Conservation (phyloP, 2,113 vertebrate genomes). For the Plecotus auritus region DNA sequence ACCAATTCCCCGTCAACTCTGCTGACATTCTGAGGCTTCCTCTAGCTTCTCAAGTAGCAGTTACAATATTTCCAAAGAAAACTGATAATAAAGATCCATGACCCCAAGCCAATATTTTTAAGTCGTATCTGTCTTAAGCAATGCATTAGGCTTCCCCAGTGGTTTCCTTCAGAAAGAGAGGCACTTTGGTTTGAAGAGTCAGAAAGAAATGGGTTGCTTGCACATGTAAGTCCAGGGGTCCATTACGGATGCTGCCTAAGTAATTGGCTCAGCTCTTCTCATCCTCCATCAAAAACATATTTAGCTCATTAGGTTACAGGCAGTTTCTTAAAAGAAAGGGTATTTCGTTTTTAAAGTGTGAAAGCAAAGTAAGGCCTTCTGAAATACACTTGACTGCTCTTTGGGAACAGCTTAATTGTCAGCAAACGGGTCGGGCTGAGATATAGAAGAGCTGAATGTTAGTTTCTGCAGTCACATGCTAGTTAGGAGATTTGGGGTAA, state of each 20-base stretch:
- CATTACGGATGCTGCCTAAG: background rate
- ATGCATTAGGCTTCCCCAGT: background rate
- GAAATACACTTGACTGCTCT: background rate
- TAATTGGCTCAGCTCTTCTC: background rate
- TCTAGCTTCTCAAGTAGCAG: background rate
- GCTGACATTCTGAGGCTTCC: background rate
- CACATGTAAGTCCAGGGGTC: background rate
- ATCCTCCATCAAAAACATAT: background rate
- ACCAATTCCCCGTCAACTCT: background rate
- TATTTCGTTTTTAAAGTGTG: background rate
- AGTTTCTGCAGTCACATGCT: background rate
- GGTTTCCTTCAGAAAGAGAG: background rate
- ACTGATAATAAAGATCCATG: background rate
- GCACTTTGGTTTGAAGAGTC: background rate
- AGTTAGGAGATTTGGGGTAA: background rate
- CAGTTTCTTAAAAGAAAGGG: background rate
- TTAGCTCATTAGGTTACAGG: background rate
- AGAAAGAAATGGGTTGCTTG: background rate
- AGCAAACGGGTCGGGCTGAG: background rate
- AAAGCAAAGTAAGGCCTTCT: background rate
- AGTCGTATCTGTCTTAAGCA: background rate
- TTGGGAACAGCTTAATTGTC: background rate
- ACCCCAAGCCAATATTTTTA: background rate
- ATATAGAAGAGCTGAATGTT: background rate
- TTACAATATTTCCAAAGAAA: background rate